Base-by-base conservation (phyloP, 2,113 vertebrate species). In the Hippocampus barbouri region DNA sequence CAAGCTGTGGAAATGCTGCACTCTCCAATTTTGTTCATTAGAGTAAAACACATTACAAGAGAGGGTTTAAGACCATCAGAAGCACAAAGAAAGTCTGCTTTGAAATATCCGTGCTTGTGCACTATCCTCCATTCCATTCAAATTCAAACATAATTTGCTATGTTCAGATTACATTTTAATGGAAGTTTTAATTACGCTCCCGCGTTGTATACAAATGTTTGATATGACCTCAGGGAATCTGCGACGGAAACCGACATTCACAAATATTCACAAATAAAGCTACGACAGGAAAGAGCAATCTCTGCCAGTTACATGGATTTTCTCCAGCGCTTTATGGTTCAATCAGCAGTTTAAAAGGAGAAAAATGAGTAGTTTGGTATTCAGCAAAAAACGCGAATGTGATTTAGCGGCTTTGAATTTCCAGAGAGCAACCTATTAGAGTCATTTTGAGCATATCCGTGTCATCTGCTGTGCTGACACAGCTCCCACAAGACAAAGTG, bases 381-480 rank as follows among this genome's bases (percentile, higher is more conserved):
- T 89, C 85, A 89, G 83, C 83, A 85, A 72, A 83, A 87, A 84
- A 51, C 5, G 68, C n/a, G 69, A 81, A 74, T 76, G 54, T 74
- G 83, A 73, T 80, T 79, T 67, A 45, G 65, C 74, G 63, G 68
- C 64, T 81, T 75, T 79, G 80, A 81, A 80, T 90, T 85, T 84
- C 64, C 81, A 84, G 74, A 82, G 81, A 66, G 72, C 61, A 84
- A 76, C 76, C 69, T 78, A 75, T 84, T 73, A 81, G 54, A 81
- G 79, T 68, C 66, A 72, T 70, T 82, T 61, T 68, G 61, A 84
- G 81, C 72, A 16, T 80, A 84, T 85, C 79, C 15, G 20, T 88
- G 86, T 82, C 87, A 80, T 69, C 27, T 11, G 64, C 71, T 71
- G 73, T 83, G 89, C 87, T 91, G 88, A 91, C 79, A 25, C 87